Conservation (phyloP, 2,113 vertebrate genomes). For the Sylvia atricapilla region DNA sequence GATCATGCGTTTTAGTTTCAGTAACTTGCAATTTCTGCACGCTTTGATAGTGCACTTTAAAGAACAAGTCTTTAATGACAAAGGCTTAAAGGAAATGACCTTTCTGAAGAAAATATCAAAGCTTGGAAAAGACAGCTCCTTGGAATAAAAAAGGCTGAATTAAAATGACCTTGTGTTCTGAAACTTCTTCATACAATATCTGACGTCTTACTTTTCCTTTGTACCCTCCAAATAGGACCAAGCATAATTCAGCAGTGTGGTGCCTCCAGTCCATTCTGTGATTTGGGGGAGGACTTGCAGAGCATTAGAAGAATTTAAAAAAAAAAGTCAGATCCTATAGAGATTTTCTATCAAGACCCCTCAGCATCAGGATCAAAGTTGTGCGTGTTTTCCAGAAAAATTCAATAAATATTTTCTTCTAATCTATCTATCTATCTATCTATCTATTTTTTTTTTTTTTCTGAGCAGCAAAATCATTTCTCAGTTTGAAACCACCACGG, state of each 20-base stretch:
- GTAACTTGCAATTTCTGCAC: slow-evolving; percentile 77
- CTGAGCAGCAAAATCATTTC: not conserved
- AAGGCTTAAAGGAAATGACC: slow-evolving; percentile 77
- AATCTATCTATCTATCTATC: not conserved
- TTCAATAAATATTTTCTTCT: not conserved
- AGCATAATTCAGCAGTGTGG: not conserved
- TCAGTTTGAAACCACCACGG: not conserved
- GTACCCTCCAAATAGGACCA: slow-evolving; percentile 15
- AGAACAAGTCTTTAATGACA: slow-evolving; percentile 79
- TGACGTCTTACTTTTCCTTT: slow-evolving; percentile 68
- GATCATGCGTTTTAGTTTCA: slow-evolving; percentile 75
- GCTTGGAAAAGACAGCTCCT: slow-evolving; percentile 68
- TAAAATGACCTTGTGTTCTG: slow-evolving; percentile 77
- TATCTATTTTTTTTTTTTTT: not conserved
- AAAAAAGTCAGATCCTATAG: not conserved
- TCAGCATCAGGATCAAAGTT: not conserved
- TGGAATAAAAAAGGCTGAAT: slow-evolving; percentile 64
- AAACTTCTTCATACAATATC: slow-evolving; percentile 68
- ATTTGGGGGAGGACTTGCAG: slow-evolving; percentile 1
- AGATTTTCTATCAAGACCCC: not conserved
- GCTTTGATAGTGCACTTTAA: slow-evolving; percentile 79
- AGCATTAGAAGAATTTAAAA: not conserved
- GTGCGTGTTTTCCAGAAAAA: not conserved
- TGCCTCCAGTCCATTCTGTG: slow-evolving; percentile 33
- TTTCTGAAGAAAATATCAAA: slow-evolving; percentile 79